A percentile compares a stretch with the other conserved stretches of the same genome.
These are phyloP conservation scores for Kryptolebias marmoratus DNA, from an alignment of 2,113 vertebrate genomes.

Conservation along the genomic window DNA sequence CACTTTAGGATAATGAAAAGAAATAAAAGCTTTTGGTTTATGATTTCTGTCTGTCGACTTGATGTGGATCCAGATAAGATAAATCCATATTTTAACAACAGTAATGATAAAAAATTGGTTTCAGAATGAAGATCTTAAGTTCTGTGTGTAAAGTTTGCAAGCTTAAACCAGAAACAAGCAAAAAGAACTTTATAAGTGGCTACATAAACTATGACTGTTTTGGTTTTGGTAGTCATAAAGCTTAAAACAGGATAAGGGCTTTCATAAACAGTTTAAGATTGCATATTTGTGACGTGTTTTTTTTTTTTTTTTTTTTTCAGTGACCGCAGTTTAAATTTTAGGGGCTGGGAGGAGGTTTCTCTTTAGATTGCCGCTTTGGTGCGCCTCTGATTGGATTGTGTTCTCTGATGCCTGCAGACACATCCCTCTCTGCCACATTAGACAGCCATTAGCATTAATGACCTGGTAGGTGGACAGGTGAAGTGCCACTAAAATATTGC, in stretches of 20 bases:
- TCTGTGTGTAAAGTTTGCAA: too few relatives aligned
- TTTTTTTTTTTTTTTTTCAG: not conserved
- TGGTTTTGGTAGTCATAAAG: too few relatives aligned
- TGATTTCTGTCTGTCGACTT: conserved; percentile 54
- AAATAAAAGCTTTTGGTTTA: conserved; percentile 54
- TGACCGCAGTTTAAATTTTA: conserved; percentile 25
- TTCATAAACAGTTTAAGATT: conserved; percentile 19
- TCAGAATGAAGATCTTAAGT: too few relatives aligned
- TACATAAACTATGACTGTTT: too few relatives aligned
- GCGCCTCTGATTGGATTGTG: conserved; percentile 13
- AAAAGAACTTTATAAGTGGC: too few relatives aligned
- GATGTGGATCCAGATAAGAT: conserved; percentile 47
- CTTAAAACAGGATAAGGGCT: conserved; percentile 26
- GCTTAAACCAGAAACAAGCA: too few relatives aligned
- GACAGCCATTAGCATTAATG: conserved; percentile 40
- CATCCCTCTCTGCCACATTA: conserved; percentile 59
- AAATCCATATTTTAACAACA: conserved; percentile 43
- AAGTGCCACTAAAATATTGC: conserved; percentile 40
- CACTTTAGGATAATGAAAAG: conserved; percentile 28
- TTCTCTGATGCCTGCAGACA: conserved; percentile 33
- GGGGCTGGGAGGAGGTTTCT: conserved; percentile 18
- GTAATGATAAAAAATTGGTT: conserved; percentile 7
- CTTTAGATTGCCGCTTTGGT: conserved; percentile 23
- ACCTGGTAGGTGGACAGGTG: conserved; percentile 46
- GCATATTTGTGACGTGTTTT: conserved; percentile 4